These are phyloP conservation scores for Petromus typicus DNA, from an alignment of 2,113 vertebrate species.

Conservation along the genomic window DNA sequence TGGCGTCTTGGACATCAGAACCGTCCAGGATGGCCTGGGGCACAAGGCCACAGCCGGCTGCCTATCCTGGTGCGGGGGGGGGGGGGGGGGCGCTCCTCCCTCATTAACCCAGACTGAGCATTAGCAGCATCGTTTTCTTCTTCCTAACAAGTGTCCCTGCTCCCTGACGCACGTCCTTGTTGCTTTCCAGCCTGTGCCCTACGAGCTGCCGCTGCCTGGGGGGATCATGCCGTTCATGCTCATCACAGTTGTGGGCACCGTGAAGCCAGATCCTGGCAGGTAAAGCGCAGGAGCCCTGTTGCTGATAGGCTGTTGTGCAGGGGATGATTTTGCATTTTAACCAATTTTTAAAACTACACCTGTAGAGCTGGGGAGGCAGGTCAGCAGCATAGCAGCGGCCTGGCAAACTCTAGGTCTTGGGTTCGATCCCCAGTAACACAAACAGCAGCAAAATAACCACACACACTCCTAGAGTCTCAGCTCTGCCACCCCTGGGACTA, in stretches of 20 bases:
- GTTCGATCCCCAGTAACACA: not conserved
- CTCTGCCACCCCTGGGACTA: not conserved
- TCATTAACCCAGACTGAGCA: not conserved
- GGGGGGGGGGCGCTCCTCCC: too few species aligned
- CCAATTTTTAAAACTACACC: not conserved
- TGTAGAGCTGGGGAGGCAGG: too few species aligned
- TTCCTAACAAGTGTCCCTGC: not conserved
- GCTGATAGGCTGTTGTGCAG: not conserved
- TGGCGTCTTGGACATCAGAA: conserved; percentile 65
- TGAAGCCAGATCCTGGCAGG: conserved; percentile 82
- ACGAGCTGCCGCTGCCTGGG: conserved; percentile 78
- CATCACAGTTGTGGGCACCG: conserved; percentile 81
- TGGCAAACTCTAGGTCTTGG: not conserved
- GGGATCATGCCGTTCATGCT: conserved; percentile 84
- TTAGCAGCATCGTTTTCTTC: not conserved
- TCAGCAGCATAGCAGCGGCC: too few species aligned
- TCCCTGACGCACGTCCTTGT: not conserved
- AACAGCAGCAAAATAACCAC: not conserved
- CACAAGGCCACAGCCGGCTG: conserved; percentile 60
- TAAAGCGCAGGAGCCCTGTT: conserved; percentile 56
- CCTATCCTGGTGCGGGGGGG: conserved; percentile 66
- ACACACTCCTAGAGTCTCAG: conserved; percentile 19
- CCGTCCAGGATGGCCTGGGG: conserved; percentile 81
- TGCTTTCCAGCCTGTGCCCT: conserved; percentile 83
- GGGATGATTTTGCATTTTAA: not conserved